phyloP scores from a whole-genome alignment of 2,888 invertebrate genomes.

The Drosophila cognata region DNA sequence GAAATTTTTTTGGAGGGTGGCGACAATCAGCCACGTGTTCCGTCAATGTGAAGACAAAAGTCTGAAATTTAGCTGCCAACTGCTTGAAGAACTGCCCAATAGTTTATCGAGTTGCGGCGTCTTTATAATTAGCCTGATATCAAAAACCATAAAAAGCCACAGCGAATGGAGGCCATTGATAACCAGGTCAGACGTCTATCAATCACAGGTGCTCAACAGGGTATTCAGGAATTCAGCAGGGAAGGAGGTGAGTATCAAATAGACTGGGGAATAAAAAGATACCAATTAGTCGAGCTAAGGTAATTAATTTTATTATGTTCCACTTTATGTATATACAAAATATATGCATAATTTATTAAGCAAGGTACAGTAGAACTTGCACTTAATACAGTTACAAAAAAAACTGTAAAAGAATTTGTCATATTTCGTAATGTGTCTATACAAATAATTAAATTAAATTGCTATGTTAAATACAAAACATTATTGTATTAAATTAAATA shows the following conservation, averaged over 20 bases:
- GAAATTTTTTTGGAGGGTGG: constrained; percentile 3
- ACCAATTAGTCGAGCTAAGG: constrained; percentile 35
- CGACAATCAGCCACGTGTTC: constrained; percentile 47
- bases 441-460: not conserved
- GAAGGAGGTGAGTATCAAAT: not conserved
- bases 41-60: constrained; percentile 63
- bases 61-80: constrained; percentile 58
- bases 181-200: constrained; percentile 47
- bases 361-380: not conserved
- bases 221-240: not conserved
- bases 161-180: constrained; percentile 29
- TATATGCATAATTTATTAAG: constrained; percentile 22
- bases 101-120: constrained; percentile 67
- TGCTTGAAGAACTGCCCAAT: constrained; percentile 31
- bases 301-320: constrained; percentile 49
- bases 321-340: constrained; percentile 11
- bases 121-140: constrained; percentile 76
- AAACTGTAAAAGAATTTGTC: not conserved
- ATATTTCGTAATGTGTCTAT: not conserved
- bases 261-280: constrained; percentile 8
- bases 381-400: not conserved
- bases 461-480: not conserved
- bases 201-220: constrained; percentile 39
- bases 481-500: not conserved
- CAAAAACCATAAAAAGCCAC: constrained; percentile 65